Base-by-base conservation (phyloP, 2,797 vertebrate species). In the Mus caroli region DNA sequence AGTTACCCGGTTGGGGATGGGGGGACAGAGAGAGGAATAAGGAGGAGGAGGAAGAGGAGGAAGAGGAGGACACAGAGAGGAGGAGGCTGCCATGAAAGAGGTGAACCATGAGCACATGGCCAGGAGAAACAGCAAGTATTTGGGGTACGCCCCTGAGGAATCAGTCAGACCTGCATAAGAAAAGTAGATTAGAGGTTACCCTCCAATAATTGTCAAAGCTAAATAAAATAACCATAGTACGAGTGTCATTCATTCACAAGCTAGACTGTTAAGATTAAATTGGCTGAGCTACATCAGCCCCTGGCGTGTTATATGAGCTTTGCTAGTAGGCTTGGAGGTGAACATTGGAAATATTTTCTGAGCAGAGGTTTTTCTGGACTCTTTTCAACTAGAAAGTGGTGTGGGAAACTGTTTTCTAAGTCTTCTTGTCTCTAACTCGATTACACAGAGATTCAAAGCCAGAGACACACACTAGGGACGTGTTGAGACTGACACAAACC, bases 401-500 rank as follows among this genome's bases (percentile, higher is more conserved):
- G 6, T 6, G 37, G 40, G 28, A 90, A 78, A 52, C 24, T 0
- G 4, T 73, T 40, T n/a, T 46, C 56, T 13, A 56, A 34, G 52
- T 67, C 73, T 50, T 71, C 31, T 24, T 24, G 0, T 78, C 92
- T 93, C 56, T 78, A 31, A 6, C 37, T 4, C 60, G 56, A 28
- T 46, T 80, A 12, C 7, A 34, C 40, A 79, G 80, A 80, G 54
- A 88, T 37, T 54, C n/a, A 26, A 37, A 9, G 28, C 9, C 40
- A 31, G 54, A 71, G 71, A 75, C 52, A 24, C 0, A 9, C 62
- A 22, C 31, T 2, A 14, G 37, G 46, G 62, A 19, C 22, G 17
- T 0, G 52, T 17, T 3, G 15, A 6, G 46, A 26, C 1, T 4
- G 3, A 0, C 67, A 58, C 60, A 26, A 1, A 14, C 22, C 26